Evolutionary conservation across 2,888 invertebrate genomes (phyloP), one percentile per base, ranked within the genome.

Genomic region (Ryuthela nishihirai): DNA sequence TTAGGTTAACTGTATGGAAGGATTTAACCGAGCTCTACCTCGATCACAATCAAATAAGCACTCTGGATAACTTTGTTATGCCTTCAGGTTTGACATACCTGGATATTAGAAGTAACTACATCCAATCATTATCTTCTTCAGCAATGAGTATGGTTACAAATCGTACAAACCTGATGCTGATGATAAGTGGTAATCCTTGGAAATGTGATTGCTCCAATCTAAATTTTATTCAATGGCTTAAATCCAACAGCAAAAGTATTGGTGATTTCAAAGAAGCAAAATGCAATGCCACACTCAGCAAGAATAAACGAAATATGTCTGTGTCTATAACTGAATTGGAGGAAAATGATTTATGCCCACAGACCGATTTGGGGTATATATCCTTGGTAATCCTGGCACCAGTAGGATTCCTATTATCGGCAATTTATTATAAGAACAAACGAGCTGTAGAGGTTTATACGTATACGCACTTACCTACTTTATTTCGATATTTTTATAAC

Each of bases 391-490:
- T n/a, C n/a, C n/a, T n/a, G n/a, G n/a, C n/a, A n/a, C n/a, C n/a
- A n/a, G n/a, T n/a, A n/a, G n/a, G n/a, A n/a, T n/a, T n/a, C n/a
- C n/a, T n/a, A n/a, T n/a, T n/a, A n/a, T n/a, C n/a, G 1, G 48
- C 65, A 2, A 20, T 67, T 18, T 67, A 67, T 39, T 67, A 65
- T 43, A 54, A 58, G 9, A 54, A 68, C 34, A 54, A 63, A 26
- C 66, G 64, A 25, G 47, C 66, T 2, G 58, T 68, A 18, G 23
- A 64, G 9, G 67, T 67, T 4, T 68, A 63, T 32, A 36, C 67
- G 12, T 68, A 67, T 35, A 54, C 67, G 9, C 62, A 67, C 38
- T 64, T 64, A 17, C 46, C 61, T 36, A 54, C 59, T 18, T 32
- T 68, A 10, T 67, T 65, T 35, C 43, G 47, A 12, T 39, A 53